Conservation (phyloP, 92 coral and sea anemone species). For the Ricordea florida region DNA sequence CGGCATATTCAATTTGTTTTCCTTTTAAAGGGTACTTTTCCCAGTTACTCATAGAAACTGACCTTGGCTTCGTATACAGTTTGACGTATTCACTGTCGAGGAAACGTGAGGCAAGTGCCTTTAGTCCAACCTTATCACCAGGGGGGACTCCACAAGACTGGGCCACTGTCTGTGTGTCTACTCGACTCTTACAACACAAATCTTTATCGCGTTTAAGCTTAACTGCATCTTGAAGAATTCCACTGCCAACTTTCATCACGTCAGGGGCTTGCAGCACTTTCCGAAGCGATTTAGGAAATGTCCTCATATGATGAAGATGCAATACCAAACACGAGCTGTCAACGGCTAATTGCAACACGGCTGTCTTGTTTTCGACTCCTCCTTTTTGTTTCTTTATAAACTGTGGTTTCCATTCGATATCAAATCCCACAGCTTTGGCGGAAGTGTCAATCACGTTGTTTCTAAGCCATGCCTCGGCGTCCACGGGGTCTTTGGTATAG, state of each 20-base stretch:
- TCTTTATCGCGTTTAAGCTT: slow-evolving; percentile 58
- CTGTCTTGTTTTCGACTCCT: slow-evolving; percentile 61
- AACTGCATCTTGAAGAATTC: slow-evolving; percentile 53
- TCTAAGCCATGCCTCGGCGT: slow-evolving; percentile 64
- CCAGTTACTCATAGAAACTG: slow-evolving; percentile 71
- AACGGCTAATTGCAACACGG: slow-evolving; percentile 69
- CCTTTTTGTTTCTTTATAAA: slow-evolving; percentile 68
- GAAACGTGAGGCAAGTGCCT: slow-evolving; percentile 43
- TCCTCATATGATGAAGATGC: slow-evolving; percentile 52
- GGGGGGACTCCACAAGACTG: neutral
- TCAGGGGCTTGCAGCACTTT: slow-evolving; percentile 16
- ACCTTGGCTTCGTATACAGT: slow-evolving; percentile 61
- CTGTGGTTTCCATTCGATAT: slow-evolving; percentile 82
- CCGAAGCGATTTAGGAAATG: slow-evolving; percentile 36
- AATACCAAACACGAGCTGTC: slow-evolving; percentile 54
- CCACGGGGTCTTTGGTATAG: slow-evolving; percentile 54
- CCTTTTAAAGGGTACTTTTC: slow-evolving; percentile 57
- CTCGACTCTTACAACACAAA: slow-evolving; percentile 50
- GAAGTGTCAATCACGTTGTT: slow-evolving; percentile 37
- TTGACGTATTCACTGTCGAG: slow-evolving; percentile 45
- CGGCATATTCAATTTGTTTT: slow-evolving; percentile 72
- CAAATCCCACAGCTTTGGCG: slow-evolving; percentile 65
- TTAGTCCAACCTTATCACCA: slow-evolving; percentile 44
- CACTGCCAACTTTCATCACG: slow-evolving; percentile 75
- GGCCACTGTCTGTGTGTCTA: slow-evolving; percentile 63